Base-by-base conservation (phyloP, 2,797 vertebrate species). In the Onychomys torridus region DNA sequence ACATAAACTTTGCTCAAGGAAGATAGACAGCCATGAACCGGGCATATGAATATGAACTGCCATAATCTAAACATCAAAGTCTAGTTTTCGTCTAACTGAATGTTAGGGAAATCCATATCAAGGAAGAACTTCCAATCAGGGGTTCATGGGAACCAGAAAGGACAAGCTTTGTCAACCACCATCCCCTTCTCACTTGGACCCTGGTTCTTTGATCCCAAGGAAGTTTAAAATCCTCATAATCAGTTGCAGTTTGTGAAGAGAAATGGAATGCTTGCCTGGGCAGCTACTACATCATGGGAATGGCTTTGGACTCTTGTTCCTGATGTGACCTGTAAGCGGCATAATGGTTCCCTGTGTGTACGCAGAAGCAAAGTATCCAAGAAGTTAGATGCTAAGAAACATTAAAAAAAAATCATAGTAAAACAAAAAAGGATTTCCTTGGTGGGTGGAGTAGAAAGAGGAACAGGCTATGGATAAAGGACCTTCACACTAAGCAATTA, bases 191-290 rank as follows among this genome's bases (percentile, higher is more conserved):
- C 37, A 52, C 11, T 16, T 34, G 98, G 86, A 97, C 79, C 93
- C 89, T 97, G 69, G 55, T 94, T 65, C 79, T 97, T 97, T 97
- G 95, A 97, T 94, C 93, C 76, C 79, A 91, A 59, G 77, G 97
- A 96, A 97, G 90, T 97, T 87, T 96, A 95, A 97, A 97, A 96
- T 77, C 78, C 55, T 95, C 52, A 89, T 97, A 97, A 97, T 98
- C 95, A 96, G 93, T 97, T 96, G 97, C 95, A 98, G 98, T 94
- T 95, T 96, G 95, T 96, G 93, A 97, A 65, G 85, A 94, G 93
- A 93, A 94, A 96, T 0, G 32, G 78, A 93, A 83, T 93, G 55
- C 40, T 96, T 5, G 29, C 52, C 57, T 93, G 90, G 94, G 96
- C 43, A 97, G 90, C 96, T 93, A 75, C 67, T 94, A 94, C 96